phyloP scores from a whole-genome alignment of 1,140 invertebrate species.

The Atopsyche davidsoni region DNA sequence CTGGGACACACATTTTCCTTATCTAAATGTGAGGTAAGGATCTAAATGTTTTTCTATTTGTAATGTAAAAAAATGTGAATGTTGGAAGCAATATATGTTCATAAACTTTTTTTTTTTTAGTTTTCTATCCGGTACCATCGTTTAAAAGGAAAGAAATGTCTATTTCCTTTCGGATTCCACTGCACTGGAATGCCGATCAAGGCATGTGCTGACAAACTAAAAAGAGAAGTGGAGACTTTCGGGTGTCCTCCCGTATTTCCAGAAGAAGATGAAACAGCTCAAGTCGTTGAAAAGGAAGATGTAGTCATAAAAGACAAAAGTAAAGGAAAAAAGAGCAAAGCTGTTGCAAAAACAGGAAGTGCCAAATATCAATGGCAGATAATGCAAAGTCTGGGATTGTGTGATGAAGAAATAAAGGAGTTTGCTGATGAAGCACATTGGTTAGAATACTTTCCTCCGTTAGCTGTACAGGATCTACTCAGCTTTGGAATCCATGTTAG shows the following conservation, averaged over 20 bases:
- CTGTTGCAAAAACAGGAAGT: conserved; percentile 82
- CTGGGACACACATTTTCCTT: conserved; percentile 96
- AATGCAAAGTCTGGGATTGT: conserved; percentile 88
- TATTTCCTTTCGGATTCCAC: conserved; percentile 99
- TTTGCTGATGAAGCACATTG: conserved; percentile 92
- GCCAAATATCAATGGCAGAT: conserved; percentile 99
- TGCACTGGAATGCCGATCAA: conserved; percentile 97
- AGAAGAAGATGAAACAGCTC: conserved; percentile 43
- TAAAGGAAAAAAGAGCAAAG: conserved; percentile 99
- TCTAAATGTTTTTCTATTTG: background rate
- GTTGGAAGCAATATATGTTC: conserved; percentile 8
- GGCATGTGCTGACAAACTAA: conserved; percentile 97
- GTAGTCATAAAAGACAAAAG: conserved; percentile 84
- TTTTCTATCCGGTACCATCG: conserved; percentile 89
- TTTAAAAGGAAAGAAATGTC: conserved; percentile 81
- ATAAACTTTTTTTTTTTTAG: conserved; percentile 44
- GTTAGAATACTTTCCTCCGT: conserved; percentile 94
- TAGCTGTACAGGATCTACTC: conserved; percentile 79
- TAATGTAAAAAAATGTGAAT: background rate
- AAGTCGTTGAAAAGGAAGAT: conserved; percentile 51
- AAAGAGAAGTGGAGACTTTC: conserved; percentile 86
- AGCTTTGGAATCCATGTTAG: conserved; percentile 84
- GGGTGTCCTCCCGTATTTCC: conserved; percentile 94
- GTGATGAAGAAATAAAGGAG: conserved; percentile 84
- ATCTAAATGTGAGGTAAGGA: conserved; percentile 84